Evolutionary conservation across 2,113 vertebrate genomes (phyloP), one percentile per base, ranked within the genome.

Genomic region (Lophius piscatorius): DNA sequence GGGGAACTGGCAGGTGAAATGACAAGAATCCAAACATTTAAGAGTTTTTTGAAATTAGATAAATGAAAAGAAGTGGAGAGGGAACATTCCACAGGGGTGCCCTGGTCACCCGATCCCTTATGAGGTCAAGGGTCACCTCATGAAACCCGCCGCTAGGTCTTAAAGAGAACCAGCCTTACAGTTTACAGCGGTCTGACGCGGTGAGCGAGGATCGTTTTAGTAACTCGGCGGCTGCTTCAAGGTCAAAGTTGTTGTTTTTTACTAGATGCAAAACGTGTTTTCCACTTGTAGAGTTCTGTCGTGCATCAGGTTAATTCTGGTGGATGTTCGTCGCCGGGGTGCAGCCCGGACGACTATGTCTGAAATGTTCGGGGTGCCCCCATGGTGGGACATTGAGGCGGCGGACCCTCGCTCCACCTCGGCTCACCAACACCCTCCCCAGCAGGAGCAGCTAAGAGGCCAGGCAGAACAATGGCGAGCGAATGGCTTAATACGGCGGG

Each of bases 71-170:
- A 34, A 81, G 78, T 82, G 74, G 69, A 67, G 63, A 68, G 76
- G 75, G 62, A 82, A 74, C 86, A 87, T 89, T 89, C 82, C 84
- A 33, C 48, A 69, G 81, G 66, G 70, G 41, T 62, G 66, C 74
- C 84, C 70, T 59, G 77, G 86, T 82, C 82, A 87, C 77, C 79
- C 87, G 82, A 84, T 87, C 81, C 73, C 63, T 75, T 42, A 59
- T 54, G 77, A 81, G 81, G 81, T 85, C 79, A 78, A 47, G 34
- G 81, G 79, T 89, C 82, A 81, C 48, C 50, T 74, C 84, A 87
- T 87, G 77, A 84, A 87, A 84, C 46, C 51, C 26, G 62, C 72
- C 72, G 51, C 55, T 52, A 51, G 63, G 45, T 33, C 66, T 70
- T 51, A 71, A 66, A 54, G 46, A 64, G 50, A 68, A 73, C 50